phyloP scores from a whole-genome alignment of 2,888 invertebrate species.

The Nysson spinosus region DNA sequence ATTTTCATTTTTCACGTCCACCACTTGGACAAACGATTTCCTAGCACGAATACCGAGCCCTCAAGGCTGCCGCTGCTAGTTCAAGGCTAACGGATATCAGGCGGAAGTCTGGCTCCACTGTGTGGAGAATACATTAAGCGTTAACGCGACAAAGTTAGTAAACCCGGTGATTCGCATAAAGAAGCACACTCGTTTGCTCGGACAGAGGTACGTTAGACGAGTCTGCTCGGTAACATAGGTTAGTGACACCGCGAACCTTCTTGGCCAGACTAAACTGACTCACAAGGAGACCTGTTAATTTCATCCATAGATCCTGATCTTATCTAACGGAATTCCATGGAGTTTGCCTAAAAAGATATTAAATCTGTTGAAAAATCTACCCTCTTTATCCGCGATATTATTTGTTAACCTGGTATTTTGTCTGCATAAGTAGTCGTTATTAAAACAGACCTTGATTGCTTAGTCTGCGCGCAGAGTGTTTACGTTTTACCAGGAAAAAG shows the following conservation, averaged over 20 bases:
- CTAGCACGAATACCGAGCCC: neutral
- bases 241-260: constrained; percentile 71
- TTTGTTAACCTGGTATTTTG: constrained; percentile 1
- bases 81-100: constrained; percentile 69
- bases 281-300: constrained; percentile 10
- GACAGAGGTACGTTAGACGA: constrained; percentile 55
- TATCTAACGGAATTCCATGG: constrained; percentile 30
- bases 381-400: neutral
- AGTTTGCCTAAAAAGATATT: constrained; percentile 29
- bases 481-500: constrained; percentile 37
- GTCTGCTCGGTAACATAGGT: constrained; percentile 70
- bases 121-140: constrained; percentile 69
- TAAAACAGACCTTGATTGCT: constrained; percentile 32
- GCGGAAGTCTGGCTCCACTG: constrained; percentile 73
- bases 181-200: constrained; percentile 41
- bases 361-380: neutral
- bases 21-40: neutral
- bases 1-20: neutral
- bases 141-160: constrained; percentile 39
- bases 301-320: constrained; percentile 43
- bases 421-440: constrained; percentile 30
- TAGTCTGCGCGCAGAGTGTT: constrained; percentile 52
- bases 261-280: constrained; percentile 15
- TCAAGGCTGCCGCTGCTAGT: constrained; percentile 50
- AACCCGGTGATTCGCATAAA: constrained; percentile 33